Percentiles rank a stretch among this genome's conserved stretches.
Evolutionary conservation across 2,797 vertebrate species (phyloP).

Genomic region (Peromyscus aztecus): DNA sequence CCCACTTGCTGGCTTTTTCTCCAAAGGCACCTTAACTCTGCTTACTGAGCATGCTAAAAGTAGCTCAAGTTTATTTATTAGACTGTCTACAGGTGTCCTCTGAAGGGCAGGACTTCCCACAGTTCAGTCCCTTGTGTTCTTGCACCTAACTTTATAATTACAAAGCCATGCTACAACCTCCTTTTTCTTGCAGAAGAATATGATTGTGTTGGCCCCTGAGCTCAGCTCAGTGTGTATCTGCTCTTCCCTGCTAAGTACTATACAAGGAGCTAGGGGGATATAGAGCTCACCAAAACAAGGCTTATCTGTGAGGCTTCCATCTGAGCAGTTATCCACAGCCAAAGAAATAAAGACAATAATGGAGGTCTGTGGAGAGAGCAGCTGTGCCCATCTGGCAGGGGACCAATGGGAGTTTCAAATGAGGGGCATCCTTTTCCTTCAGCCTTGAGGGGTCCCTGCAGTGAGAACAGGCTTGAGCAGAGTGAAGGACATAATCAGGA

Average conservation of each 20-base stretch:
- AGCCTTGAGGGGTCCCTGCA: background rate
- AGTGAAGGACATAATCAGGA: background rate
- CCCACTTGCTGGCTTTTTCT: background rate
- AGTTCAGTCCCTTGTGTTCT: background rate
- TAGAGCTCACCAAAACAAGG: background rate
- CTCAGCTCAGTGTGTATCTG: background rate
- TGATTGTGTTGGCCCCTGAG: background rate
- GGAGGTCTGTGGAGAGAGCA: background rate
- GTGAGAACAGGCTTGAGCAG: background rate
- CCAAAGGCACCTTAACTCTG: background rate
- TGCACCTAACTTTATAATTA: background rate
- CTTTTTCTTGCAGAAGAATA: slow-evolving; percentile 24
- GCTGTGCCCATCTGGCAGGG: background rate
- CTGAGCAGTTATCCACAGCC: background rate
- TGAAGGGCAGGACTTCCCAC: background rate
- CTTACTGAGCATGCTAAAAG: background rate
- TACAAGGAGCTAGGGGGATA: background rate
- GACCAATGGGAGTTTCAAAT: background rate
- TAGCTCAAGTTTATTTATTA: background rate
- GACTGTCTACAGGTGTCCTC: background rate
- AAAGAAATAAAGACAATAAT: background rate
- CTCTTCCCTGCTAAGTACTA: background rate
- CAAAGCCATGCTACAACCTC: background rate
- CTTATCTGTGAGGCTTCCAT: background rate
- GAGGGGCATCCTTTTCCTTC: background rate